A percentile compares a stretch with the other conserved stretches of the same genome.
Conservation (phyloP, 2,888 invertebrate genomes). For the Selenia dentaria region DNA sequence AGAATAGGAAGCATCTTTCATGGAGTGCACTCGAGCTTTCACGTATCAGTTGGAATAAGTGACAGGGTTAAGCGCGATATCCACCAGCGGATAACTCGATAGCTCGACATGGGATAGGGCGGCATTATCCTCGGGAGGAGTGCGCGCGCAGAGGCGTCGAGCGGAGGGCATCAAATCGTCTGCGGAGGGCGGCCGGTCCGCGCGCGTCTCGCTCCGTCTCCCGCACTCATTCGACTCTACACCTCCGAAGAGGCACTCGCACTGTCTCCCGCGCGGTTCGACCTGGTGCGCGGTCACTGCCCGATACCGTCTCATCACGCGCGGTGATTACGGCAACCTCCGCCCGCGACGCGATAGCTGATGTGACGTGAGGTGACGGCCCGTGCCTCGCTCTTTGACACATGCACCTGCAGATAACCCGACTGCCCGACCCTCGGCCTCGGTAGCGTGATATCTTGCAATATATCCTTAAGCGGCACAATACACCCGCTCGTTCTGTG, state of each 20-base stretch:
- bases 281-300: constrained; percentile 69
- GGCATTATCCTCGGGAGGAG: constrained; percentile 69
- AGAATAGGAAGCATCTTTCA: constrained; percentile 38
- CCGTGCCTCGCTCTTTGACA: constrained; percentile 42
- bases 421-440: constrained; percentile 61
- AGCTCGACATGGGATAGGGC: constrained; percentile 78
- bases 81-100: constrained; percentile 76
- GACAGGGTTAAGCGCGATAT: constrained; percentile 67
- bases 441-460: constrained; percentile 71
- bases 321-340: constrained; percentile 37
- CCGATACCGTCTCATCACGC: constrained; percentile 57
- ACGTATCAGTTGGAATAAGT: constrained; percentile 54
- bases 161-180: constrained; percentile 81
- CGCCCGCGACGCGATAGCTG: constrained; percentile 37
- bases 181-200: constrained; percentile 77
- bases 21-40: constrained; percentile 46
- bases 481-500: constrained; percentile 63
- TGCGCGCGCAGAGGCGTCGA: constrained; percentile 81
- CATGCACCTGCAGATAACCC: constrained; percentile 61
- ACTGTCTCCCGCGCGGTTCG: constrained; percentile 38
- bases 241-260: constrained; percentile 61
- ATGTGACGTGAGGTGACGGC: constrained; percentile 31
- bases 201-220: constrained; percentile 62
- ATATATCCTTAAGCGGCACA: constrained; percentile 64
- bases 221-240: constrained; percentile 62